A percentile compares a stretch with the other conserved stretches of the same genome.
phyloP scores from a whole-genome alignment of 1,140 invertebrate species.

The Anastrepha ludens region DNA sequence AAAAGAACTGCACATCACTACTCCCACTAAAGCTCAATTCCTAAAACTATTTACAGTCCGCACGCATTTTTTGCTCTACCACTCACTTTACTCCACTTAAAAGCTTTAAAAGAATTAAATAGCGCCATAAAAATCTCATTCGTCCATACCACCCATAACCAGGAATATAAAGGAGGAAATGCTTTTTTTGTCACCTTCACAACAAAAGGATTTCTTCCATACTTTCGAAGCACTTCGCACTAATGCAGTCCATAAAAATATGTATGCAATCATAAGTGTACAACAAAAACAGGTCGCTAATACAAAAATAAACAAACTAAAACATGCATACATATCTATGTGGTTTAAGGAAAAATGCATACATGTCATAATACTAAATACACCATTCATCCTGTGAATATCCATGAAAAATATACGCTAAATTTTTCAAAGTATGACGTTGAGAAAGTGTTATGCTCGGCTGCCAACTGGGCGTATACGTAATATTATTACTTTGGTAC shows the following conservation, averaged over 20 bases:
- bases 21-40: too few species aligned
- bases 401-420: conserved; percentile 38
- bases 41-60: too few species aligned
- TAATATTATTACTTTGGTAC: background rate
- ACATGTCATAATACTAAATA: conserved; percentile 46
- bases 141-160: too few species aligned
- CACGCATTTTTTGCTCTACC: too few species aligned
- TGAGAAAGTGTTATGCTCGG: conserved; percentile 38
- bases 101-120: too few species aligned
- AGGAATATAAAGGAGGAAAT: background rate
- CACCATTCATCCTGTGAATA: conserved; percentile 1
- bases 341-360: conserved; percentile 25
- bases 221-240: conserved; percentile 7
- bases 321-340: background rate
- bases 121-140: too few species aligned
- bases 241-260: conserved; percentile 47
- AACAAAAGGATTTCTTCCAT: background rate
- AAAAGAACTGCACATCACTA: too few species aligned
- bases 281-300: background rate
- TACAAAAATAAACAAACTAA: background rate
- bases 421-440: conserved; percentile 48
- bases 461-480: conserved; percentile 36
- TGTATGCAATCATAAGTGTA: background rate
- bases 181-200: background rate
- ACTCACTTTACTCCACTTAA: too few species aligned